Conservation (phyloP, 2,113 vertebrate genomes). For the Sphyrna mokarran region DNA sequence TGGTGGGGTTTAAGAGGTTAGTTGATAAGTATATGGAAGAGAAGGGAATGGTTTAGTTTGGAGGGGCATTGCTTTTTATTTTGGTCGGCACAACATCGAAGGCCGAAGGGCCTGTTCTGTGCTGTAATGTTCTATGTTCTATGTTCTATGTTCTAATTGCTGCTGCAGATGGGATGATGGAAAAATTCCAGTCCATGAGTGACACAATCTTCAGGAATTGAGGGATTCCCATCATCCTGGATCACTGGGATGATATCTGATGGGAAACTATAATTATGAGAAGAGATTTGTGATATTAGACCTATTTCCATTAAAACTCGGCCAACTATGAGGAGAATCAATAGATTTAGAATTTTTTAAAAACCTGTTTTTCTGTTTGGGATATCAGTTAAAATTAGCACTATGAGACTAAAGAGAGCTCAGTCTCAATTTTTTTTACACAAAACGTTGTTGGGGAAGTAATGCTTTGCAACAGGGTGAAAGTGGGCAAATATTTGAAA, state of each 20-base stretch:
- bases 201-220: not conserved
- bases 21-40: too few relatives aligned
- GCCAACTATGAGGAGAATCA: not conserved
- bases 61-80: too few relatives aligned
- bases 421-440: not conserved
- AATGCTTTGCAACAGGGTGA: not conserved
- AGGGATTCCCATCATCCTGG: not conserved
- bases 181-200: not conserved
- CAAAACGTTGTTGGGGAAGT: not conserved
- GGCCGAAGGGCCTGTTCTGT: too few relatives aligned
- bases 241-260: not conserved
- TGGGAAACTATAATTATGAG: not conserved
- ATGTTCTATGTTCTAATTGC: too few relatives aligned
- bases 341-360: not conserved
- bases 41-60: too few relatives aligned
- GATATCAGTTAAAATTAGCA: not conserved
- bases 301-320: not conserved
- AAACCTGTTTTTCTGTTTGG: not conserved
- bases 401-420: not conserved
- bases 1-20: too few relatives aligned
- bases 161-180: too few relatives aligned
- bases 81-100: too few relatives aligned
- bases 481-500: not conserved
- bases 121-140: too few relatives aligned
- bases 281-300: not conserved